Evolutionary conservation across 2,888 invertebrate genomes (phyloP), one percentile per base, ranked within the genome.

Genomic region (Clostera curtula): DNA sequence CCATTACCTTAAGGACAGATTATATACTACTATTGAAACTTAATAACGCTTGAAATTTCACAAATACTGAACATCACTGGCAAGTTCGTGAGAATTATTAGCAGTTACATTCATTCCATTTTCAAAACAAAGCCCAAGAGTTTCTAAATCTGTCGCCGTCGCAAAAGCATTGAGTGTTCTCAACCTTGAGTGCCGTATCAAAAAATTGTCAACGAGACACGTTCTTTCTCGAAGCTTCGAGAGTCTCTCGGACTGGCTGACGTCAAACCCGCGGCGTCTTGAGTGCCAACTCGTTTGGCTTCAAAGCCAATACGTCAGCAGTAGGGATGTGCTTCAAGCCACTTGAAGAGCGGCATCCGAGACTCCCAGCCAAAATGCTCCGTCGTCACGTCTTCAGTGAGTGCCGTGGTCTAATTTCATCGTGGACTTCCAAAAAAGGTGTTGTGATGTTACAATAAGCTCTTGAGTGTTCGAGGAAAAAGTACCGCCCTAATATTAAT

Each of bases 281-380:
- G 52, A 59, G 55, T 48, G 51, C 43, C 54, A 49, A 53, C 57
- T 58, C 59, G 58, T 61, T 66, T 60, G 71, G 62, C 65, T 54
- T 55, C 57, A 58, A 60, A 65, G 63, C 52, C 54, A 56, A 54
- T 53, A 60, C 46, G 75, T 77, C 77, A 77, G 77, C 75, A 56
- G 54, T 56, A 54, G 55, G 44, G 45, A 46, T 46, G 42, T 37
- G 49, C 46, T 50, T 38, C 53, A 54, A 43, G 55, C 54, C 61
- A 46, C 70, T 71, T 57, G 61, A 61, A 58, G 53, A 49, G 34
- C 56, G 56, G 46, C 55, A 55, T 54, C 46, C 58, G 46, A 47
- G n/a, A n/a, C n/a, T n/a, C n/a, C n/a, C n/a, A n/a, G 49, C 45
- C 40, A 49, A 55, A 55, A 51, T 51, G 59, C 49, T 45, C 54